phyloP scores from a whole-genome alignment of 2,888 invertebrate species.

The Drosophila neutralis region DNA sequence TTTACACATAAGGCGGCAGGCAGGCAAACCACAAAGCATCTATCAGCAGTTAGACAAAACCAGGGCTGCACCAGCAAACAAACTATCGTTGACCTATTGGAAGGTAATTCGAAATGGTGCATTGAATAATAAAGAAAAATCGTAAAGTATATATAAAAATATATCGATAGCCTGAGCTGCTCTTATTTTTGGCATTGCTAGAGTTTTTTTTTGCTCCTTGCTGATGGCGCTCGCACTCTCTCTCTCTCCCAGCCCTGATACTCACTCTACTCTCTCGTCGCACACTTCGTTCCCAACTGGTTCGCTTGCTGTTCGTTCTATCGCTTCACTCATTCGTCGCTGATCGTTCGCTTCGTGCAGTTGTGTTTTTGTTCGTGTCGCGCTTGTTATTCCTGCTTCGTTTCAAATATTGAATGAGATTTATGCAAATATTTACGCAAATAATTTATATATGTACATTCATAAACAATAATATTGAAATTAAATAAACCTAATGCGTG shows the following conservation, averaged over 20 bases:
- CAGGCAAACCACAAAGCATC: conserved; percentile 55
- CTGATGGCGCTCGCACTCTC: not conserved
- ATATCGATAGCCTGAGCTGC: not conserved
- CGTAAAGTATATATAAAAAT: not conserved
- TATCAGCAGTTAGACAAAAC: conserved; percentile 47
- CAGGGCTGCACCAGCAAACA: conserved; percentile 45
- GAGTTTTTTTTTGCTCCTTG: conserved; percentile 36
- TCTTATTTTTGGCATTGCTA: not conserved
- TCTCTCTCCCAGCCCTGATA: conserved; percentile 39
- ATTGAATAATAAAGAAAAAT: not conserved
- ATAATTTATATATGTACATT: conserved; percentile 12
- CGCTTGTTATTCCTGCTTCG: conserved; percentile 20
- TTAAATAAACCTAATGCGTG: conserved; percentile 26
- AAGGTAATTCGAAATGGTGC: not conserved
- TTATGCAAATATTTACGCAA: conserved; percentile 43
- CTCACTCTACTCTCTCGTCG: conserved; percentile 30
- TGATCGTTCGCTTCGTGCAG: conserved; percentile 67
- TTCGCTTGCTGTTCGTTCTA: conserved; percentile 30
- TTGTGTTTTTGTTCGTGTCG: conserved; percentile 36
- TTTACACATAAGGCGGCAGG: conserved; percentile 23
- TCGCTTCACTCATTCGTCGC: conserved; percentile 57
- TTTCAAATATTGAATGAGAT: conserved; percentile 36
- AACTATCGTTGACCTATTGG: conserved; percentile 18
- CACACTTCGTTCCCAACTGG: conserved; percentile 41
- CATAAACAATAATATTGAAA: conserved; percentile 29